Conservation (phyloP, 1,140 invertebrate genomes). For the Drosophila ficusphila region DNA sequence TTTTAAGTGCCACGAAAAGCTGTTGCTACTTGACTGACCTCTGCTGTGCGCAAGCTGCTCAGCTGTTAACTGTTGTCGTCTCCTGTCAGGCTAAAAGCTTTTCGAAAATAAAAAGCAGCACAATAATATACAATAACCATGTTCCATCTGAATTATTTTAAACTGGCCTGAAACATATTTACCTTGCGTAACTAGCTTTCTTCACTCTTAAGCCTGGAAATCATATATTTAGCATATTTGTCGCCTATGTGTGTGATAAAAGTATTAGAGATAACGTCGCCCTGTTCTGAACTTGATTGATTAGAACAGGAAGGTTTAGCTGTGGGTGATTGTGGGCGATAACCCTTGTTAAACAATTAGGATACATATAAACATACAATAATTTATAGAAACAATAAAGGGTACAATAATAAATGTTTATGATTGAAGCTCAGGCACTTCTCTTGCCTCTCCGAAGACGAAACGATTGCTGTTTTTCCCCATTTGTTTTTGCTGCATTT, state of each 20-base stretch:
- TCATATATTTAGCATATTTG: not conserved
- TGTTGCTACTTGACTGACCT: slow-evolving; percentile 16
- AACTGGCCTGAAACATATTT: no score
- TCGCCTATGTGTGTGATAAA: slow-evolving; percentile 7
- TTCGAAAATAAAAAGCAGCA: not conserved
- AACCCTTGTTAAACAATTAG: not conserved
- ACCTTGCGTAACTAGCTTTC: not conserved
- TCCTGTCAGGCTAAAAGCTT: not conserved
- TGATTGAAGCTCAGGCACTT: not conserved
- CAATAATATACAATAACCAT: no score
- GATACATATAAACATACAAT: not conserved
- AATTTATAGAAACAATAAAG: no score
- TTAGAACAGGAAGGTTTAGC: slow-evolving; percentile 1
- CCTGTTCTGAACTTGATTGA: not conserved
- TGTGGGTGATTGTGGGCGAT: not conserved
- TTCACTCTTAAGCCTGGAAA: not conserved
- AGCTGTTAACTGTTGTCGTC: slow-evolving; percentile 7
- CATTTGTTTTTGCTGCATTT: slow-evolving; percentile 48
- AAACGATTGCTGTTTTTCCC: slow-evolving; percentile 23
- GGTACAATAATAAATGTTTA: not conserved
- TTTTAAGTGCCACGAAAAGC: not conserved
- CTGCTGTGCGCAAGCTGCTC: slow-evolving; percentile 6
- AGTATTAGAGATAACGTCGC: not conserved
- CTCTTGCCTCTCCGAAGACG: slow-evolving; percentile 19
- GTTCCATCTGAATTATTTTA: no score